phyloP scores from a whole-genome alignment of 2,113 vertebrate genomes.

The Antechinus flavipes region DNA sequence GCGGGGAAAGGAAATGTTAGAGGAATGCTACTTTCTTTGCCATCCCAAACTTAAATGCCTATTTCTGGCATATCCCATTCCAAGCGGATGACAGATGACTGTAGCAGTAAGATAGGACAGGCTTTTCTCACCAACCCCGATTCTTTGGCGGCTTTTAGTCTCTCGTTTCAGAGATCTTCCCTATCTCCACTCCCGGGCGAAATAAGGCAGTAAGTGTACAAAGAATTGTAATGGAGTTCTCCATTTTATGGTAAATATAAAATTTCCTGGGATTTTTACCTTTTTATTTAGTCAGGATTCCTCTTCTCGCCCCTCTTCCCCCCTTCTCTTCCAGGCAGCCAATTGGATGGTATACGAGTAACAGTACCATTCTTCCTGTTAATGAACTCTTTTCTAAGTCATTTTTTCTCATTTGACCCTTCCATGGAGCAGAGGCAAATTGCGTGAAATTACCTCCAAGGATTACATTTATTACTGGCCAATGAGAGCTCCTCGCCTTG shows the following conservation, averaged over 20 bases:
- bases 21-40: not conserved
- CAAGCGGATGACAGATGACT: not conserved
- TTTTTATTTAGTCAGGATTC: constrained; percentile 69
- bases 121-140: not conserved
- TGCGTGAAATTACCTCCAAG: constrained; percentile 92
- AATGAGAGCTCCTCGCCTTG: constrained; percentile 85
- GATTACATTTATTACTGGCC: constrained; percentile 90
- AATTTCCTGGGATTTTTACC: constrained; percentile 71
- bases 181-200: not conserved
- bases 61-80: not conserved
- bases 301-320: not conserved
- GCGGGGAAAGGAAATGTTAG: not conserved
- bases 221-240: not conserved
- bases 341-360: constrained; percentile 75
- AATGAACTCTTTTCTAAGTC: constrained; percentile 87
- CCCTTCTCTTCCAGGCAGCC: constrained; percentile 56
- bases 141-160: not conserved
- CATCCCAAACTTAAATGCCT: not conserved
- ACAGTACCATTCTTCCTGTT: constrained; percentile 85
- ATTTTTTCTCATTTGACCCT: constrained; percentile 88
- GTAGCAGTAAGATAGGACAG: not conserved
- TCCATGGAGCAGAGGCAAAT: constrained; percentile 89
- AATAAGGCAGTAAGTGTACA: not conserved
- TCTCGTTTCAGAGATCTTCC: not conserved
- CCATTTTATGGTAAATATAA: constrained; percentile 66